These are phyloP conservation scores for Seriola rivoliana DNA, from an alignment of 2,113 vertebrate genomes.

Conservation along the genomic window DNA sequence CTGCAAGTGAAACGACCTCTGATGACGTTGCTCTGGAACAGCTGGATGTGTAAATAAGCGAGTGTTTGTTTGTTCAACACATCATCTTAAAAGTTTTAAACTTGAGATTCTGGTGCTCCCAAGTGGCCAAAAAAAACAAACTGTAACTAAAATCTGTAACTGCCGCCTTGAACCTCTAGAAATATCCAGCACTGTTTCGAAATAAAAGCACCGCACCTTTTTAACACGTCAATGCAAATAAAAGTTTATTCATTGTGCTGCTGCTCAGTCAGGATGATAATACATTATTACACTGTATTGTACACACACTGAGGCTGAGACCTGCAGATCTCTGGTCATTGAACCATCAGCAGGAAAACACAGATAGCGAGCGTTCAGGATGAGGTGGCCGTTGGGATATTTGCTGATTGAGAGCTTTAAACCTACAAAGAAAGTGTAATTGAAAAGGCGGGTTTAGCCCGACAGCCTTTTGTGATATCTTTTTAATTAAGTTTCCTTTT, in stretches of 20 bases:
- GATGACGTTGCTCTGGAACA: too few relatives aligned
- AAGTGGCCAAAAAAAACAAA: too few relatives aligned
- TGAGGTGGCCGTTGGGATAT: slow-evolving; percentile 50
- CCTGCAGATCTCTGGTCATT: slow-evolving; percentile 28
- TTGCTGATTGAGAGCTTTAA: slow-evolving; percentile 79
- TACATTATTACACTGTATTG: neutral
- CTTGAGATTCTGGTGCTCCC: neutral
- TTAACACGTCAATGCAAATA: neutral
- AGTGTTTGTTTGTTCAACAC: too few relatives aligned
- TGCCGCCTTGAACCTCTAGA: too few relatives aligned
- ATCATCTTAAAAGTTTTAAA: neutral
- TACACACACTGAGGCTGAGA: neutral
- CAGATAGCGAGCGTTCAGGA: slow-evolving; percentile 25
- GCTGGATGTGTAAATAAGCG: too few relatives aligned
- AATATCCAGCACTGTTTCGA: neutral
- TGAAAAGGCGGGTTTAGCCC: slow-evolving; percentile 79
- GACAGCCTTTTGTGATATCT: slow-evolving; percentile 83
- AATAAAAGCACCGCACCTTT: neutral
- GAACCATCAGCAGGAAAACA: slow-evolving; percentile 53
- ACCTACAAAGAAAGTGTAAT: slow-evolving; percentile 75
- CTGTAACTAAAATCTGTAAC: too few relatives aligned
- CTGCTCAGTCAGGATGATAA: neutral
- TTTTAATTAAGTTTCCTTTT: slow-evolving; percentile 85
- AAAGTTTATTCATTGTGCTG: neutral
- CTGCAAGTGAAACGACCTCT: too few relatives aligned